Percentiles rank a stretch among this genome's conserved stretches.
Conservation (phyloP, 2,888 invertebrate genomes). For the Helicoverpa assulta region DNA sequence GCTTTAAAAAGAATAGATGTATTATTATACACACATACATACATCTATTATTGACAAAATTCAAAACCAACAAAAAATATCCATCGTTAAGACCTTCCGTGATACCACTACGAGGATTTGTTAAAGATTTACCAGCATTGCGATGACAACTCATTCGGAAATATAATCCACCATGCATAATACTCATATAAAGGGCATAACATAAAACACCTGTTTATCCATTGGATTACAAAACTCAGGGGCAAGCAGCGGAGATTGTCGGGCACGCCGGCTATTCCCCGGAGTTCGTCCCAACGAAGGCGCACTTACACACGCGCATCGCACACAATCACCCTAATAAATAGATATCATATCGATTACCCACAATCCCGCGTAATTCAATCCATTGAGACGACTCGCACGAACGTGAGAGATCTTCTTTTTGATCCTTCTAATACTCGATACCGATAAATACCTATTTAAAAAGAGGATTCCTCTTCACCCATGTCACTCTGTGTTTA, state of each 20-base stretch:
- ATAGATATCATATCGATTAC: slow-evolving; percentile 62
- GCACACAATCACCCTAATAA: slow-evolving; percentile 53
- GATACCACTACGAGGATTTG: not conserved
- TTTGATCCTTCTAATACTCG: slow-evolving; percentile 41
- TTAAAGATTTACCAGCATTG: not conserved
- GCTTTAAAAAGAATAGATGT: no score
- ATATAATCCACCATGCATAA: not conserved
- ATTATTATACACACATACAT: no score
- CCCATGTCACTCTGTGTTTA: slow-evolving; percentile 41
- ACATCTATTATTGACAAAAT: no score
- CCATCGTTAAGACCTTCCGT: not conserved
- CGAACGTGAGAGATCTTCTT: slow-evolving; percentile 38
- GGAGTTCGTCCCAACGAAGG: slow-evolving; percentile 24
- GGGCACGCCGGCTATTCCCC: slow-evolving; percentile 47
- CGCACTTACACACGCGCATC: slow-evolving; percentile 28
- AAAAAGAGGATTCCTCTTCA: slow-evolving; percentile 55
- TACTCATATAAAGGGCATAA: not conserved
- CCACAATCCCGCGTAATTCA: slow-evolving; percentile 54
- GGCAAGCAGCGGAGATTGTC: not conserved
- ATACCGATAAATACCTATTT: slow-evolving; percentile 53
- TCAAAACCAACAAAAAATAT: not conserved
- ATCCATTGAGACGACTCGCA: slow-evolving; percentile 53
- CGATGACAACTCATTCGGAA: not conserved
- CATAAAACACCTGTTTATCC: slow-evolving; percentile 17
- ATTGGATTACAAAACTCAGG: slow-evolving; percentile 3